A percentile compares a stretch with the other conserved stretches of the same genome.
Evolutionary conservation across 2,888 invertebrate genomes (phyloP).

Genomic region (Platerodrilus igneus): DNA sequence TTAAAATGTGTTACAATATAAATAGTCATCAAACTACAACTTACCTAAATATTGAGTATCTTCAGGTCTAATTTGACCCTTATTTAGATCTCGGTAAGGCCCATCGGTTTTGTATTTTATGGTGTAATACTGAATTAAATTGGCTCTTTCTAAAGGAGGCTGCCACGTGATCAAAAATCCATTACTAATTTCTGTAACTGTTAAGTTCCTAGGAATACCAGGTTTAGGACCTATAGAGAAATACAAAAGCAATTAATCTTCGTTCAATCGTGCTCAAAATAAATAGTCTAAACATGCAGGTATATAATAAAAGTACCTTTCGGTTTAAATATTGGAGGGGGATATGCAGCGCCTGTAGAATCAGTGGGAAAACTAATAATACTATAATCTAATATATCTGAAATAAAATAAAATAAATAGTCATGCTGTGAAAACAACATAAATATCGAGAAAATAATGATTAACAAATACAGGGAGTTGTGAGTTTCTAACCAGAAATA

Average conservation of each 20-base stretch:
- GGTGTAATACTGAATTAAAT: conserved; percentile 82
- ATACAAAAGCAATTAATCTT: conserved; percentile 15
- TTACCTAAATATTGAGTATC: conserved; percentile 83
- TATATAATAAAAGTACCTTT: conserved; percentile 56
- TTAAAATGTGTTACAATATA: too few species aligned
- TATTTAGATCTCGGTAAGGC: conserved; percentile 83
- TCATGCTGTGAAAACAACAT: too few species aligned
- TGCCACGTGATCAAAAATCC: conserved; percentile 90
- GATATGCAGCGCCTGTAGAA: conserved; percentile 65
- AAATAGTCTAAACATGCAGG: too few species aligned
- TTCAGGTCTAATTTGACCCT: conserved; percentile 82
- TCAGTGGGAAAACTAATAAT: conserved; percentile 72
- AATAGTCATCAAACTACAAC: conserved; percentile 18
- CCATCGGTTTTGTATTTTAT: conserved; percentile 90
- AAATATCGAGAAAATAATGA: background rate
- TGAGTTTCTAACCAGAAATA: conserved; percentile 9
- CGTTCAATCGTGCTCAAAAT: too few species aligned
- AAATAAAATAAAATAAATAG: conserved; percentile 45
- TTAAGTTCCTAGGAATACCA: conserved; percentile 84
- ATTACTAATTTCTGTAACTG: conserved; percentile 83
- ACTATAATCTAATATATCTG: conserved; percentile 71
- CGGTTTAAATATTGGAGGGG: conserved; percentile 65
- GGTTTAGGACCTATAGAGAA: conserved; percentile 76
- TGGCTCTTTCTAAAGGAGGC: conserved; percentile 73
- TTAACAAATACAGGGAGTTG: background rate